Evolutionary conservation across 2,888 invertebrate genomes (phyloP).

Genomic region (Hydrotaea cyrtoneurina): DNA sequence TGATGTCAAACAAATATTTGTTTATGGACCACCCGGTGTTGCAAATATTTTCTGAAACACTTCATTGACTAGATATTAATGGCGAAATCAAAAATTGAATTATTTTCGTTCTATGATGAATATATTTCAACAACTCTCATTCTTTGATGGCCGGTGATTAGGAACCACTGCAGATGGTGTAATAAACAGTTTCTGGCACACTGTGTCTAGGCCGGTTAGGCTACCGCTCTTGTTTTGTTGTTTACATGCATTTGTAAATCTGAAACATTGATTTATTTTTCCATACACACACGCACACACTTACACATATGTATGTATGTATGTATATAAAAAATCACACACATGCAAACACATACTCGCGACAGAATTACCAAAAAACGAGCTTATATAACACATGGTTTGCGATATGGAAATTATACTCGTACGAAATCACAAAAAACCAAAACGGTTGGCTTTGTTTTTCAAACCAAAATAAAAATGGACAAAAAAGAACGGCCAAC

Average conservation of each 20-base stretch:
- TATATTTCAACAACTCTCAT: too few relatives aligned
- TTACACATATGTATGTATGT: neutral
- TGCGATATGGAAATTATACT: conserved; percentile 61
- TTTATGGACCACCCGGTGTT: too few relatives aligned
- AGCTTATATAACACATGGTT: conserved; percentile 55
- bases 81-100: too few relatives aligned
- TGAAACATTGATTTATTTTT: conserved; percentile 63
- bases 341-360: neutral
- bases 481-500: neutral
- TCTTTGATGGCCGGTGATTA: too few relatives aligned
- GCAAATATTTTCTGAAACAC: too few relatives aligned
- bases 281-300: conserved; percentile 15
- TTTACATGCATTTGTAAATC: conserved; percentile 55
- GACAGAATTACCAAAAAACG: conserved; percentile 42
- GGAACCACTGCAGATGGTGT: too few relatives aligned
- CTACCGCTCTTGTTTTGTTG: neutral
- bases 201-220: neutral
- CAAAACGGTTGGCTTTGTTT: conserved; percentile 43
- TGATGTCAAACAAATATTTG: too few relatives aligned
- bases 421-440: conserved; percentile 26
- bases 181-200: neutral
- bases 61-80: too few relatives aligned
- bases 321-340: too few relatives aligned
- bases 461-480: conserved; percentile 27
- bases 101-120: too few relatives aligned